phyloP scores from a whole-genome alignment of 2,888 invertebrate genomes.

The Thecocarcelia acutangulata region DNA sequence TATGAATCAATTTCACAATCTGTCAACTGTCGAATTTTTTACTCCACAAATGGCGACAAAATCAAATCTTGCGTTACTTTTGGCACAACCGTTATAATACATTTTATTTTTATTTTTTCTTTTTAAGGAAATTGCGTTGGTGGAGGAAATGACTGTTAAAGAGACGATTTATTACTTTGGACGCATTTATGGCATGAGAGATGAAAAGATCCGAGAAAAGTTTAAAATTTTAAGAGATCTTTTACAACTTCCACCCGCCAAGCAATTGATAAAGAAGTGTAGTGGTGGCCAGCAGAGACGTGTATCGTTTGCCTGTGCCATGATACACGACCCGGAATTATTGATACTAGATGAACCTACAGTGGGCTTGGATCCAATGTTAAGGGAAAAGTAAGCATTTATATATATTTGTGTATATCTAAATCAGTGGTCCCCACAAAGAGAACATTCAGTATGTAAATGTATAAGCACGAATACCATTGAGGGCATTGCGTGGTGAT shows the following conservation, averaged over 20 bases:
- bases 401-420: too few relatives aligned
- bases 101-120: too few relatives aligned
- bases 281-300: slow-evolving; percentile 96
- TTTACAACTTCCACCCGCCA: slow-evolving; percentile 88
- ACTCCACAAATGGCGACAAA: too few relatives aligned
- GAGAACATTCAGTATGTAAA: too few relatives aligned
- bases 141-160: slow-evolving; percentile 89
- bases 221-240: slow-evolving; percentile 87
- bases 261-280: slow-evolving; percentile 86
- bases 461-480: too few relatives aligned
- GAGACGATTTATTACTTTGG: slow-evolving; percentile 95
- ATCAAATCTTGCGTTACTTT: too few relatives aligned
- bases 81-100: too few relatives aligned
- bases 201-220: slow-evolving; percentile 84
- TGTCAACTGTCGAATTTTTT: too few relatives aligned
- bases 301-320: slow-evolving; percentile 93
- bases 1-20: too few relatives aligned
- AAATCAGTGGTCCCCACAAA: too few relatives aligned
- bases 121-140: slow-evolving; percentile 88
- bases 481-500: too few relatives aligned
- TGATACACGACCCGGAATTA: slow-evolving; percentile 93
- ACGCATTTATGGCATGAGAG: slow-evolving; percentile 89
- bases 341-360: slow-evolving; percentile 96
- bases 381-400: slow-evolving; percentile 87
- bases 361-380: slow-evolving; percentile 94